Evolutionary conservation across 2,113 vertebrate genomes (phyloP).

Genomic region (sheep (Ovis aries)): ARS-UI_Ramb_v3.0 NC_056056.1:57000001-57000500

Average conservation of each 20-base stretch:
- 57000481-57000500: not conserved
- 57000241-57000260: not conserved
- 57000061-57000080: not conserved
- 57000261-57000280: not conserved
- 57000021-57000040: not conserved
- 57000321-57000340: not conserved
- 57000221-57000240: not conserved
- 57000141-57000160: not conserved
- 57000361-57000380: not conserved
- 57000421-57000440: not conserved
- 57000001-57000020: not conserved
- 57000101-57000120: not conserved
- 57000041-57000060: not conserved
- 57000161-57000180: not conserved
- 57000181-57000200: too few relatives aligned
- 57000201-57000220: not conserved
- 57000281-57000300: not conserved
- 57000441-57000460: not conserved
- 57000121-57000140: conserved; percentile 15
- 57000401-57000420: not conserved
- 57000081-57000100: not conserved
- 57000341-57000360: not conserved
- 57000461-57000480: not conserved
- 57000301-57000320: not conserved
- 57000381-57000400: not conserved